A percentile compares a stretch with the other conserved stretches of the same genome.
phyloP scores from a whole-genome alignment of 2,797 vertebrate genomes.

The Rhabdomys pumilio region DNA sequence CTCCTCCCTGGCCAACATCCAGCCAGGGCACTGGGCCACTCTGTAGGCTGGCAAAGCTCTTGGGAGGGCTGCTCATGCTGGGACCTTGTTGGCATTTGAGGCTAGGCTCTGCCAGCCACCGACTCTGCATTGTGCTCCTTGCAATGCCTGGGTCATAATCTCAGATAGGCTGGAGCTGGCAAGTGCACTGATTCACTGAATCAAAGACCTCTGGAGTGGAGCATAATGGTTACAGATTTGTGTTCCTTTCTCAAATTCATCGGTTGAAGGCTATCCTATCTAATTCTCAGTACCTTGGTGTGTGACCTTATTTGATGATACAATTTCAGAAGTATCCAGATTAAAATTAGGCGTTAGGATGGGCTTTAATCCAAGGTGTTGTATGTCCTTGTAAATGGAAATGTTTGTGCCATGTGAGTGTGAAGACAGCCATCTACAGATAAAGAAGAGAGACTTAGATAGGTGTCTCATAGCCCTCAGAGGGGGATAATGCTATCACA shows the following conservation, averaged over 20 bases:
- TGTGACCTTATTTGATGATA: neutral
- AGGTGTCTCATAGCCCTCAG: neutral
- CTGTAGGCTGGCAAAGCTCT: neutral
- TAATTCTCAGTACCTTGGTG: neutral
- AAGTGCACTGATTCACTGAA: neutral
- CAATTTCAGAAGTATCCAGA: neutral
- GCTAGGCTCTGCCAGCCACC: neutral
- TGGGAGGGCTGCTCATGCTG: neutral
- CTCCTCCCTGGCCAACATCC: neutral
- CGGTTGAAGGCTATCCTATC: neutral
- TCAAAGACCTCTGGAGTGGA: neutral
- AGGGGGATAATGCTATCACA: neutral
- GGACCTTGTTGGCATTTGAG: neutral
- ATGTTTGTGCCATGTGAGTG: neutral
- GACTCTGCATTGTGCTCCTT: fast-evolving
- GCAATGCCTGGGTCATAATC: fast-evolving
- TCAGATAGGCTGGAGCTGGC: neutral
- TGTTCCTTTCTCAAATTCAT: neutral
- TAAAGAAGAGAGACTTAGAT: neutral
- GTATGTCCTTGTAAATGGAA: neutral
- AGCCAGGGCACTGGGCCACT: neutral
- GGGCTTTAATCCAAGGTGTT: neutral
- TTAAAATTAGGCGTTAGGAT: neutral
- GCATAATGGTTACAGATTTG: no score
- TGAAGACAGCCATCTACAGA: neutral